Evolutionary conservation across 2,797 vertebrate species (phyloP).

Genomic region (Arctocebus calabarensis): DNA sequence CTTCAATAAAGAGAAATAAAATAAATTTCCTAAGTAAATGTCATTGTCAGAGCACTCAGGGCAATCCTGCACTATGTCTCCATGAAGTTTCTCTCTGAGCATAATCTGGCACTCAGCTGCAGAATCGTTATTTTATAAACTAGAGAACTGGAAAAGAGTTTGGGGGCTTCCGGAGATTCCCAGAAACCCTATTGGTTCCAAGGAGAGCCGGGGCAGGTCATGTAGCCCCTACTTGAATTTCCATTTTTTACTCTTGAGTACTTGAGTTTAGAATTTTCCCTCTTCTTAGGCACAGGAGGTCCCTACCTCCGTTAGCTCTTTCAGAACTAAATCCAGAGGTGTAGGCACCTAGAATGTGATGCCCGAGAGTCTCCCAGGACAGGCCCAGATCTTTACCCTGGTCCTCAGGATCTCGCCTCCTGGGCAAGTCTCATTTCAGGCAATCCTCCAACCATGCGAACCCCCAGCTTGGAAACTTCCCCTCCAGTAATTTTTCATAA

Average conservation of each 20-base stretch:
- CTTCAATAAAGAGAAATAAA: constrained; percentile 31
- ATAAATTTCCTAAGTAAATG: constrained; percentile 16
- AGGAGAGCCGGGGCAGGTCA: not conserved
- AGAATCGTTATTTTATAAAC: not conserved
- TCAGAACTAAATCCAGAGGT: not conserved
- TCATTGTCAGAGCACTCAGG: not conserved
- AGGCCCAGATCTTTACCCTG: not conserved
- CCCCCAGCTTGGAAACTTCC: not conserved
- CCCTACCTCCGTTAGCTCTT: not conserved
- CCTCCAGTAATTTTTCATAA: not conserved
- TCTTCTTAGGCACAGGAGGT: not conserved
- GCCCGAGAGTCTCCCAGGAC: not conserved
- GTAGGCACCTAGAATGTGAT: not conserved
- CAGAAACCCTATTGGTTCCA: not conserved
- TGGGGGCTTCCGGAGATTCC: not conserved
- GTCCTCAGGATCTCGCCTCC: not conserved
- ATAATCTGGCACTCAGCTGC: not conserved
- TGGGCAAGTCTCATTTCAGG: not conserved
- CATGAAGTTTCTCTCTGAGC: not conserved
- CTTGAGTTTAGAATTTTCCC: not conserved
- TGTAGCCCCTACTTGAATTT: not conserved
- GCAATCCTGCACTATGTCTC: not conserved
- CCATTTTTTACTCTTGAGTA: not conserved
- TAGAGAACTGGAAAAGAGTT: not conserved
- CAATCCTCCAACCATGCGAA: fast-evolving